Conservation (phyloP, 1,140 invertebrate genomes). For the Drosophila miranda region DNA sequence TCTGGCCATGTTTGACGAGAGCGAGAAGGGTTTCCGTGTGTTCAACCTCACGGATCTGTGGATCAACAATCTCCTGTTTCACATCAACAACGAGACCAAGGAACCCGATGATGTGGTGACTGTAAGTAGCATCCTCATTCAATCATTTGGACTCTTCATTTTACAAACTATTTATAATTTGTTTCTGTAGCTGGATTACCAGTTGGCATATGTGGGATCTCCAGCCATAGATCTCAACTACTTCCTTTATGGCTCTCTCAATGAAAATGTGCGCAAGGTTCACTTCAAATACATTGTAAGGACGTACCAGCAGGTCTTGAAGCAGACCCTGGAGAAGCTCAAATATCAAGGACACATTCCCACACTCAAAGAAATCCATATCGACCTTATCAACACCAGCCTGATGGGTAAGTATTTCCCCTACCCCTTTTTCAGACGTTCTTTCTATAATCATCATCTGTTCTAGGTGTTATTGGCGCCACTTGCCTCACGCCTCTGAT, state of each 20-base stretch:
- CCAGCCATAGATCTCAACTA: constrained; percentile 85
- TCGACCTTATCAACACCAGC: constrained; percentile 75
- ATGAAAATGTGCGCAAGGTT: constrained; percentile 83
- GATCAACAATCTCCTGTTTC: constrained; percentile 87
- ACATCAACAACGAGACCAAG: constrained; percentile 83
- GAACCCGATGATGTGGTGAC: constrained; percentile 84
- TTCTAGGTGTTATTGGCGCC: constrained; percentile 76
- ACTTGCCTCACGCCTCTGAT: constrained; percentile 77
- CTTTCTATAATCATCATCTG: not conserved
- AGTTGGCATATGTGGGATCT: constrained; percentile 84
- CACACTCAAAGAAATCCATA: constrained; percentile 73
- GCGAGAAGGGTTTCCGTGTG: constrained; percentile 84
- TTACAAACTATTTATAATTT: constrained; percentile 61
- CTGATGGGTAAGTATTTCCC: constrained; percentile 55
- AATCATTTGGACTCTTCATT: not conserved
- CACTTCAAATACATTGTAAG: constrained; percentile 83
- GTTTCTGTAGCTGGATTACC: constrained; percentile 84
- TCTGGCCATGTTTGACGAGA: constrained; percentile 68
- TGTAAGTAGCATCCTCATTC: constrained; percentile 73
- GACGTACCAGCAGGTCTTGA: constrained; percentile 83
- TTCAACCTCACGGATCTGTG: constrained; percentile 87
- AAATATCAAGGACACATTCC: constrained; percentile 73
- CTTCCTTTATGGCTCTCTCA: constrained; percentile 84
- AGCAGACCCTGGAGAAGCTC: constrained; percentile 66
- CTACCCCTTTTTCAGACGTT: not conserved